Conservation (phyloP, 1,140 invertebrate genomes). For the Panulirus ornatus region DNA sequence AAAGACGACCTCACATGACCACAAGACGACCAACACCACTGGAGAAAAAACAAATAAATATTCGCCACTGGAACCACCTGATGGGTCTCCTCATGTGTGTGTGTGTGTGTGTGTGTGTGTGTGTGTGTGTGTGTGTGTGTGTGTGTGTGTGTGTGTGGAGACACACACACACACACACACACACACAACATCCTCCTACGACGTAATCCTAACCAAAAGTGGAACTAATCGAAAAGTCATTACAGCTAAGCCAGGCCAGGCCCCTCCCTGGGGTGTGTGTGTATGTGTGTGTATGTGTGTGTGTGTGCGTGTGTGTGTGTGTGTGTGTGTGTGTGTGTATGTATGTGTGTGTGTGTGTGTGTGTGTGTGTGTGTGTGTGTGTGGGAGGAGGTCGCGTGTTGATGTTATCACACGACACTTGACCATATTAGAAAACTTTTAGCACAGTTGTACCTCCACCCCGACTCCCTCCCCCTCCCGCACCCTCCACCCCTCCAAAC, state of each 20-base stretch:
- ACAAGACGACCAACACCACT: not conserved
- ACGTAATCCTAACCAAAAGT: no score
- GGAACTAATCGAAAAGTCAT: no score
- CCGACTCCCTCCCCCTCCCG: not conserved
- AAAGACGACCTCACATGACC: not conserved
- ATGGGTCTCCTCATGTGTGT: no score
- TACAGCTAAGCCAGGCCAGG: no score
- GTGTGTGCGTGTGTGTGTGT: no score
- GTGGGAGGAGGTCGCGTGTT: no score
- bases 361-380: slow-evolving; percentile 23
- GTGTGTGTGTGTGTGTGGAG: not conserved
- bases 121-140: slow-evolving; percentile 41
- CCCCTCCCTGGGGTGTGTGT: not conserved
- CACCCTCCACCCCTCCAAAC: not conserved
- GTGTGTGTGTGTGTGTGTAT: slow-evolving; percentile 22
- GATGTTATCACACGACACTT: no score
- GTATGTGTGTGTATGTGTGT: no score
- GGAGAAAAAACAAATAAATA: not conserved
- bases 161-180: no score
- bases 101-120: slow-evolving; percentile 45
- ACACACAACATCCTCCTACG: no score
- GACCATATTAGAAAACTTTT: no score
- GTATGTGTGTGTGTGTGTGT: slow-evolving; percentile 24
- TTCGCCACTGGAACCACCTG: no score
- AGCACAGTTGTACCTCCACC: not conserved